A percentile compares a stretch with the other conserved stretches of the same genome.
Evolutionary conservation across 1,140 invertebrate genomes (phyloP).

Genomic region (Pygmarrhopalites habei): DNA sequence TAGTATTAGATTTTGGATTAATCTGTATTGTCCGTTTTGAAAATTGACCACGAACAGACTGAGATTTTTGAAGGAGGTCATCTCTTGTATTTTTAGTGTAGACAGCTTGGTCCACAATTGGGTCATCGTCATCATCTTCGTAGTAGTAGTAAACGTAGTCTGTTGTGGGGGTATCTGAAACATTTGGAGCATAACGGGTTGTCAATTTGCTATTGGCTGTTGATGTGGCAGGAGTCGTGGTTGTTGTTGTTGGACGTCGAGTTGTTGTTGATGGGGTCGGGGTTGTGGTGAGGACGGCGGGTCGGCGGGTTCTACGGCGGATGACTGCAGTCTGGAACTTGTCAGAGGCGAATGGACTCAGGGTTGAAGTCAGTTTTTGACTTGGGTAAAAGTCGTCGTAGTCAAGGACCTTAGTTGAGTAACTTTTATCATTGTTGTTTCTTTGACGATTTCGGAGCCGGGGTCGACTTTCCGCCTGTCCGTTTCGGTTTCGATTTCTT

Average conservation of each 20-base stretch:
- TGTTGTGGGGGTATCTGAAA: conserved; percentile 41
- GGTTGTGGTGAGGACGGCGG: conserved; percentile 18
- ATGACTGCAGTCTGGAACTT: conserved; percentile 19
- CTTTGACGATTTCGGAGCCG: neutral
- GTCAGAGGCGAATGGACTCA: neutral
- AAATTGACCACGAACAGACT: conserved; percentile 6
- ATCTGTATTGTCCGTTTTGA: conserved; percentile 13
- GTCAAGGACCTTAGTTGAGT: neutral
- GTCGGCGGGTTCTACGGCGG: conserved; percentile 28
- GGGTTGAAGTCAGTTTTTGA: conserved; percentile 10
- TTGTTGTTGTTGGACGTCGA: conserved; percentile 15
- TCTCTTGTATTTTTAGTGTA: neutral
- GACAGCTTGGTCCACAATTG: conserved; percentile 46
- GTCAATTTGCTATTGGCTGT: conserved; percentile 8
- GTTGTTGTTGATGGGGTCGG: conserved; percentile 18
- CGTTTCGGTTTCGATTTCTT: too few species aligned
- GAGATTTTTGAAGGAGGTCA: conserved; percentile 3
- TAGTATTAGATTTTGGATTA: neutral
- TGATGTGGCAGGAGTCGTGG: neutral
- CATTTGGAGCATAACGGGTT: conserved; percentile 2
- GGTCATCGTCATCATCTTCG: conserved; percentile 46
- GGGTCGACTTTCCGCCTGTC: neutral
- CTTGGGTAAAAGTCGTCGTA: neutral
- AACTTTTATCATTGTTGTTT: neutral
- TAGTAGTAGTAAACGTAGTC: conserved; percentile 41